Percentiles rank a stretch among this genome's conserved stretches.
phyloP scores from a whole-genome alignment of 2,888 invertebrate genomes.

The Tricholauxania praeusta region DNA sequence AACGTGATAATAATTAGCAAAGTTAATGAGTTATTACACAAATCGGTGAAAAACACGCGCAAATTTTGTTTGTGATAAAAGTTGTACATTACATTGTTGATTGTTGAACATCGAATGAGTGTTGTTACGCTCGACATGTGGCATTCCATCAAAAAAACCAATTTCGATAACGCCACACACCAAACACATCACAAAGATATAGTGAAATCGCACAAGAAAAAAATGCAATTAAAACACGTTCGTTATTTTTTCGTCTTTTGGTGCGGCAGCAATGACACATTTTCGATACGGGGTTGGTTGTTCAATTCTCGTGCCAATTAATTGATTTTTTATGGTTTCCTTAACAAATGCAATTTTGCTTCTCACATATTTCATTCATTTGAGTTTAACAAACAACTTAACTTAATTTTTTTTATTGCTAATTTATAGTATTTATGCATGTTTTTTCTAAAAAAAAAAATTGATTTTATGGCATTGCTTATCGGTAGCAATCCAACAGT shows the following conservation, averaged over 20 bases:
- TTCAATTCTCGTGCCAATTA: background rate
- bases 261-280: conserved; percentile 7
- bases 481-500: too few species aligned
- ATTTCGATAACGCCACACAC: too few species aligned
- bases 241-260: background rate
- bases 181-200: background rate
- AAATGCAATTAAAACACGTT: background rate
- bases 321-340: conserved; percentile 1
- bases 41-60: conserved; percentile 5
- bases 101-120: too few species aligned
- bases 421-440: conserved; percentile 3
- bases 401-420: conserved; percentile 22
- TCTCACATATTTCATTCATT: conserved; percentile 39
- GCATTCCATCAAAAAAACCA: too few species aligned
- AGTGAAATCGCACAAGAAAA: background rate
- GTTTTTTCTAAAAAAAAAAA: background rate
- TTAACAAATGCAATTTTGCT: conserved; percentile 30
- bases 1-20: background rate
- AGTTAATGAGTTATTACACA: conserved; percentile 20
- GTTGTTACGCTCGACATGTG: too few species aligned
- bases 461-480: too few species aligned
- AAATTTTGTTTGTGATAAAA: background rate
- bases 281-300: background rate
- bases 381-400: conserved; percentile 24
- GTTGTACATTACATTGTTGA: too few species aligned